Evolutionary conservation across 1,140 invertebrate species (phyloP).

Genomic region (Armadillidium nasatum): DNA sequence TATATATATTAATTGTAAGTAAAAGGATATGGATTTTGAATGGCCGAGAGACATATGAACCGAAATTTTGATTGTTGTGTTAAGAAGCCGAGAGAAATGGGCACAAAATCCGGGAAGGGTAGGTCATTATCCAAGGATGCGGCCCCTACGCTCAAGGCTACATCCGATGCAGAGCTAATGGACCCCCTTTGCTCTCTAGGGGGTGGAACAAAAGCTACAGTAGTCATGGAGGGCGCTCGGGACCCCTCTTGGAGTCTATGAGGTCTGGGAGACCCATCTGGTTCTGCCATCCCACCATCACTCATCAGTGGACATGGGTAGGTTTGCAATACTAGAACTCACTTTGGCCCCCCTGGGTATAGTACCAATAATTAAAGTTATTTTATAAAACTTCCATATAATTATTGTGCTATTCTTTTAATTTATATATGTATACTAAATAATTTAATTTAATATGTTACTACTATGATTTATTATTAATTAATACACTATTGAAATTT

Average conservation of each 20-base stretch:
- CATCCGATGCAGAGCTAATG: background rate
- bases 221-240: background rate
- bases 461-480: background rate
- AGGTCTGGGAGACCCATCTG: background rate
- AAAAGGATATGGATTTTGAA: constrained; percentile 8
- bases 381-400: background rate
- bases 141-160: background rate
- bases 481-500: background rate
- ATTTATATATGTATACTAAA: background rate
- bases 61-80: background rate
- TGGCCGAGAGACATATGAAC: background rate
- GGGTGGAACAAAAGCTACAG: background rate
- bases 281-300: constrained; percentile 5
- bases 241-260: background rate
- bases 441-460: background rate
- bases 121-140: background rate
- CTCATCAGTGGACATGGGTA: background rate
- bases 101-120: background rate
- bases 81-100: background rate
- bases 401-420: background rate
- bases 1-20: background rate
- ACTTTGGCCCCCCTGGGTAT: background rate
- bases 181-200: background rate
- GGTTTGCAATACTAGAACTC: background rate
- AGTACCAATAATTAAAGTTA: background rate